phyloP scores from a whole-genome alignment of 2,113 vertebrate genomes.

The Manacus vitellinus region DNA sequence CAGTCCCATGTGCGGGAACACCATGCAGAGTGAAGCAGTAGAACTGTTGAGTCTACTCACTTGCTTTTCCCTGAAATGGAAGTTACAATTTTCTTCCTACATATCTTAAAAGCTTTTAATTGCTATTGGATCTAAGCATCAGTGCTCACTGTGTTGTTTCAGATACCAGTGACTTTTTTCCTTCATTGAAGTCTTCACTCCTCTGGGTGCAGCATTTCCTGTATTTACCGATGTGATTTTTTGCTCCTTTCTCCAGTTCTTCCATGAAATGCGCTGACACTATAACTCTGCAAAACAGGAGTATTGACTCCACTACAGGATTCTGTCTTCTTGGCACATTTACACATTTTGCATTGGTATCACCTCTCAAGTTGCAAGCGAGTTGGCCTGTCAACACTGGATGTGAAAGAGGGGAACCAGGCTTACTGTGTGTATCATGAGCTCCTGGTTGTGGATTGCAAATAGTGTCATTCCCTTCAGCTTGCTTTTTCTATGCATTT shows the following conservation, averaged over 20 bases:
- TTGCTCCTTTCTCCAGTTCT: neutral
- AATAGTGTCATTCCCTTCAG: neutral
- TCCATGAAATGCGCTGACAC: neutral
- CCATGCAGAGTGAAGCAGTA: neutral
- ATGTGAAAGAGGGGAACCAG: neutral
- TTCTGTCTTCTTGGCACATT: neutral
- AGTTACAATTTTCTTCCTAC: neutral
- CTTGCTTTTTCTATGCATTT: neutral
- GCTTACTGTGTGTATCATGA: neutral
- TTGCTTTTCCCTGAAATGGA: neutral
- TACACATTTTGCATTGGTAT: neutral
- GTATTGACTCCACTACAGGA: neutral
- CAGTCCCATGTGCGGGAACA: fast-evolving
- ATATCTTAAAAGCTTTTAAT: neutral
- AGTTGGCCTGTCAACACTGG: neutral
- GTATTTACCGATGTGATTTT: neutral
- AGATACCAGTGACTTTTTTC: neutral
- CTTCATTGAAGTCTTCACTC: neutral
- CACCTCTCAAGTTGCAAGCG: neutral
- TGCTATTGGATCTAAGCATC: neutral
- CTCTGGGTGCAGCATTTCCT: neutral
- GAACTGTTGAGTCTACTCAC: neutral
- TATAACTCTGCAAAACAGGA: neutral
- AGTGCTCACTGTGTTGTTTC: neutral
- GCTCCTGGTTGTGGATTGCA: neutral